phyloP scores from a whole-genome alignment of 2,888 invertebrate species.

The Ophioninae sp. region DNA sequence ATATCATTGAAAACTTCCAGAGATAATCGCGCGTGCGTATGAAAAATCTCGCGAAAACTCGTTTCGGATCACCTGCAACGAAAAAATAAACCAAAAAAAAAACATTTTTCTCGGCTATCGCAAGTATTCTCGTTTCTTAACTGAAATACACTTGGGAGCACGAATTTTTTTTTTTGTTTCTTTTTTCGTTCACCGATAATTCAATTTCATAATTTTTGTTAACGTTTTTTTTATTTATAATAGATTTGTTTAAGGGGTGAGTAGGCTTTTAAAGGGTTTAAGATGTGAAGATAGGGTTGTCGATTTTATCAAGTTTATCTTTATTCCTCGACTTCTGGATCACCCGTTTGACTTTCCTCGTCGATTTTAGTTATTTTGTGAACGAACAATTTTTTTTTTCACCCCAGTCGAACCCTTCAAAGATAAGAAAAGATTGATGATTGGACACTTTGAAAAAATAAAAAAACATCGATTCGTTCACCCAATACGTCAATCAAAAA shows the following conservation, averaged over 20 bases:
- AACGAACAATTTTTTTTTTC: no score
- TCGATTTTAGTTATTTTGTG: no score
- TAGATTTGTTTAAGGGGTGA: no score
- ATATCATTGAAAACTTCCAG: conserved; percentile 33
- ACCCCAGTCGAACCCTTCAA: neutral
- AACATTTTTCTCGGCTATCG: neutral
- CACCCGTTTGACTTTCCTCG: no score
- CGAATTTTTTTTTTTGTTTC: neutral
- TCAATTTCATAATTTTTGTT: no score
- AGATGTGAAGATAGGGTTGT: no score
- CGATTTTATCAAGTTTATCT: no score
- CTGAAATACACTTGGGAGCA: neutral
- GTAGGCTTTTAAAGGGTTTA: no score
- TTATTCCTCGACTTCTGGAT: no score
- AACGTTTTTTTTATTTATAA: no score
- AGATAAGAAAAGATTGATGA: no score
- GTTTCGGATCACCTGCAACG: neutral
- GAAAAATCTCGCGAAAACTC: conserved; percentile 15
- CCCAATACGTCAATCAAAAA: neutral
- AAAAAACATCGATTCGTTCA: neutral
- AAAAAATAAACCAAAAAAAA: neutral
- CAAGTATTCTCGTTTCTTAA: neutral
- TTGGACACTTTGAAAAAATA: no score
- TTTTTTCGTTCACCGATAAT: neutral
- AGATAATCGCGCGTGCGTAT: conserved; percentile 13